These are phyloP conservation scores for Theristicus caerulescens DNA, from an alignment of 2,113 vertebrate genomes.

Conservation along the genomic window DNA sequence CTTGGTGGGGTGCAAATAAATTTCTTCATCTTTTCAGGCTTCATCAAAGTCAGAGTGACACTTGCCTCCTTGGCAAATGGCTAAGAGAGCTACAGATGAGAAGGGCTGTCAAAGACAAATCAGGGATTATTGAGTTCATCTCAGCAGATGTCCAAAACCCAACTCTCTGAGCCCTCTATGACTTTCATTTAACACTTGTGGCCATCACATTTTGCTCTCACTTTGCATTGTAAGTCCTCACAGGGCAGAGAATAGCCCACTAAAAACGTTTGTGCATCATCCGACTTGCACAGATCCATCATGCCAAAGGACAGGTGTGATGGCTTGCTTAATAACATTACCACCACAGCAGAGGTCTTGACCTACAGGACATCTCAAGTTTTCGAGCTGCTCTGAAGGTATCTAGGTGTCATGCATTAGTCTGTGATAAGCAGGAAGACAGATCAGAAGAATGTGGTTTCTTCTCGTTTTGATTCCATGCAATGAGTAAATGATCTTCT, in stretches of 20 bases:
- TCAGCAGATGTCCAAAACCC: neutral
- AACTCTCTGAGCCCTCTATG: neutral
- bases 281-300: neutral
- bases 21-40: neutral
- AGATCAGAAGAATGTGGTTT: neutral
- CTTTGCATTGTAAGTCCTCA: neutral
- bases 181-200: neutral
- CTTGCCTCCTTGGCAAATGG: neutral
- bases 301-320: neutral
- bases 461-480: neutral
- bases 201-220: neutral
- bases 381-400: neutral
- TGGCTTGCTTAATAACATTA: neutral
- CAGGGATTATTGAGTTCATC: neutral
- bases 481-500: neutral
- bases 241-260: neutral
- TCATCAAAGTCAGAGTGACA: neutral
- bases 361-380: neutral
- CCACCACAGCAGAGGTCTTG: neutral
- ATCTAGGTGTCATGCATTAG: neutral
- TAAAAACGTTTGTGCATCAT: rapidly evolving
- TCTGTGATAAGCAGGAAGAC: neutral
- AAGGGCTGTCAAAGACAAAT: neutral
- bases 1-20: neutral
- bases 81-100: neutral